Conservation (phyloP, 2,113 vertebrate genomes). For the Pangasianodon gigas region DNA sequence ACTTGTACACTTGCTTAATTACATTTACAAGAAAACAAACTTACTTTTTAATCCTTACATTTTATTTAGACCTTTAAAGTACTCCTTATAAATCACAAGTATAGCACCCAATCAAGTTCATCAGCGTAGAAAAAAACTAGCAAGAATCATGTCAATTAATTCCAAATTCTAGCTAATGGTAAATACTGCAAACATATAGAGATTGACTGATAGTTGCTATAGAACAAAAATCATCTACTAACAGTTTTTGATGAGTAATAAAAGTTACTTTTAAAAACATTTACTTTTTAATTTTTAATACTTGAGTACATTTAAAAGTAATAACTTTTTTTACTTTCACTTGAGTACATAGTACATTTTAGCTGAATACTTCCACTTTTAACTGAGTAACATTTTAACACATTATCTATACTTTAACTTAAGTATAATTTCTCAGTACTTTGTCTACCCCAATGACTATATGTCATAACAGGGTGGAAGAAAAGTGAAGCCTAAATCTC, state of each 20-base stretch:
- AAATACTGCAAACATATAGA: not conserved
- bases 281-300: not conserved
- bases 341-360: not conserved
- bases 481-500: not conserved
- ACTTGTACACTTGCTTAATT: not conserved
- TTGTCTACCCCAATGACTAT: not conserved
- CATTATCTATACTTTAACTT: not conserved
- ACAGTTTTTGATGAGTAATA: not conserved
- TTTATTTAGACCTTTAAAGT: not conserved
- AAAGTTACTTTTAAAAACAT: not conserved
- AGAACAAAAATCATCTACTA: not conserved
- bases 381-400: not conserved
- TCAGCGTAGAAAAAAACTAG: not conserved
- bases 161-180: not conserved
- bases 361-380: not conserved
- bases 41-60: not conserved
- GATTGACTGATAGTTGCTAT: not conserved
- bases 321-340: not conserved
- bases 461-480: not conserved
- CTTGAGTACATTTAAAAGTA: not conserved
- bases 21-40: not conserved
- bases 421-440: not conserved
- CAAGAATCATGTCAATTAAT: not conserved
- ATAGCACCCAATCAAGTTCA: not conserved
- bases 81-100: not conserved